Conservation (phyloP, 2,113 vertebrate species). For the Willisornis vidua region DNA sequence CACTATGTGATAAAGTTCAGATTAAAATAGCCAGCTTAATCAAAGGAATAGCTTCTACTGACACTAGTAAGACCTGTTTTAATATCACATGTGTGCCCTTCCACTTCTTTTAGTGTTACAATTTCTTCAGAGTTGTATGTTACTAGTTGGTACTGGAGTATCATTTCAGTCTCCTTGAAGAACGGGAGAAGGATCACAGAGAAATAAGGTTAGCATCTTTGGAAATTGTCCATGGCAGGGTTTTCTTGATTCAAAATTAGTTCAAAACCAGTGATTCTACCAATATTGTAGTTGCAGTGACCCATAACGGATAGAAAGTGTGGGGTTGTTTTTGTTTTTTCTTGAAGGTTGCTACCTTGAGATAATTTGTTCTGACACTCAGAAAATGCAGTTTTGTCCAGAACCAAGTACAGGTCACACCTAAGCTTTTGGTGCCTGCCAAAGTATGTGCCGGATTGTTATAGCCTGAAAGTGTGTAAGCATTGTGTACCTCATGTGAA, state of each 20-base stretch:
- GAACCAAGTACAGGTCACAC: neutral
- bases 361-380: neutral
- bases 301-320: neutral
- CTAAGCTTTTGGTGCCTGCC: neutral
- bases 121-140: neutral
- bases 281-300: neutral
- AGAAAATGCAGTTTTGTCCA: neutral
- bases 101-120: neutral
- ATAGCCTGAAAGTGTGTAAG: neutral
- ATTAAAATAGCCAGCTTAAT: neutral
- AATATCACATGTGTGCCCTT: neutral
- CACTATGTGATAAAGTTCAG: neutral
- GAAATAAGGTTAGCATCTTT: neutral
- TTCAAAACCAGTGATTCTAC: neutral
- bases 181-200: neutral
- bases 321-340: too few species aligned
- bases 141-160: neutral
- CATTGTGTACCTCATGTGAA: neutral
- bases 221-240: neutral
- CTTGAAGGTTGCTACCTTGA: neutral
- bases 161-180: neutral
- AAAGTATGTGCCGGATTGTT: neutral
- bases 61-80: neutral
- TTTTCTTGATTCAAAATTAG: neutral
- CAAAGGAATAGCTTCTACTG: neutral